Evolutionary conservation across 2,113 vertebrate genomes (phyloP).

Genomic region (Callipepla californica): DNA sequence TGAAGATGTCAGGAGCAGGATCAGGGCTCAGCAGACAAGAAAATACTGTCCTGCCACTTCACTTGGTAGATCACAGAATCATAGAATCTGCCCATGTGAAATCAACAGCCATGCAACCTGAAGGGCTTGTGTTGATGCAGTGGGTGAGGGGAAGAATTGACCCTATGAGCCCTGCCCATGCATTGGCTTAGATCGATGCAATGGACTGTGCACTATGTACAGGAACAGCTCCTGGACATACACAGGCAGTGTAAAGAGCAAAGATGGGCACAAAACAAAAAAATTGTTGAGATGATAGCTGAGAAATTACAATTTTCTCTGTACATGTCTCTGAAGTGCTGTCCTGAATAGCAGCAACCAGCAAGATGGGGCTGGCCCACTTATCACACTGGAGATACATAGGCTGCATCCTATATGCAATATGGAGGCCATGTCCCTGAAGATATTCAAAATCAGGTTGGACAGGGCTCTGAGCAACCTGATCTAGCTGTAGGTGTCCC

Average conservation of each 20-base stretch:
- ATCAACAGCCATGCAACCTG: background rate
- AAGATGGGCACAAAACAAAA: background rate
- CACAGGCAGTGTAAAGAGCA: rapidly evolving
- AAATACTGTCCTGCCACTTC: background rate
- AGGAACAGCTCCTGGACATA: background rate
- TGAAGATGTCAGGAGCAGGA: background rate
- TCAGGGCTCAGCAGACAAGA: background rate
- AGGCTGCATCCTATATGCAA: rapidly evolving
- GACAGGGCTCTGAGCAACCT: too few species aligned
- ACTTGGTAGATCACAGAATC: background rate
- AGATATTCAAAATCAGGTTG: too few species aligned
- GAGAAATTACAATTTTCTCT: background rate
- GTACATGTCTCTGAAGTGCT: background rate
- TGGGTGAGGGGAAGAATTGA: background rate
- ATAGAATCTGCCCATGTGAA: background rate
- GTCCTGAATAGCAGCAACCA: background rate
- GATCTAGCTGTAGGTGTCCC: too few species aligned
- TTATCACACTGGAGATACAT: background rate
- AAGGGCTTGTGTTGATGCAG: background rate
- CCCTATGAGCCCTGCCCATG: rapidly evolving
- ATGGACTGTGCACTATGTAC: rapidly evolving
- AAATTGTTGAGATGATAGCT: background rate
- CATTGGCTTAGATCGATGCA: background rate
- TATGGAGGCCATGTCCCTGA: too few species aligned
- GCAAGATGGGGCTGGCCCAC: rapidly evolving